A percentile compares a stretch with the other conserved stretches of the same genome.
Conservation (phyloP, 23 tunicate genomes). For the Styela clava region DNA sequence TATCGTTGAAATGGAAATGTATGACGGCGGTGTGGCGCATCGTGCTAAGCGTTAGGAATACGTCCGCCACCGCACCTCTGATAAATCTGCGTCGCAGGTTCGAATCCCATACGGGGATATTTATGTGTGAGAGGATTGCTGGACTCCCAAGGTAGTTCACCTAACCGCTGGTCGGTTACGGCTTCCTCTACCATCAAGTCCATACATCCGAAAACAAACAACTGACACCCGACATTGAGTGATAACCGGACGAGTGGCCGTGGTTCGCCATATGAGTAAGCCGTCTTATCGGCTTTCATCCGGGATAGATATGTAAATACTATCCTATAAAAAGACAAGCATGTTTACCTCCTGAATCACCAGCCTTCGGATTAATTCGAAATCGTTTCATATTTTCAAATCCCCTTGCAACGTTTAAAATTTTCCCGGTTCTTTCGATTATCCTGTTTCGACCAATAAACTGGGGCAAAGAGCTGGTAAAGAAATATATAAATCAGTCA, state of each 20-base stretch:
- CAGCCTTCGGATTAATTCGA: not conserved
- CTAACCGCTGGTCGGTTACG: not conserved
- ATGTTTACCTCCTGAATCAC: not conserved
- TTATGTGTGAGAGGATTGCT: no score
- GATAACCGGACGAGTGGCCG: not conserved
- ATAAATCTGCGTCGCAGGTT: no score
- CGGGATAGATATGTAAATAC: not conserved
- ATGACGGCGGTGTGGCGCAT: no score
- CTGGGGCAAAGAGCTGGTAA: not conserved
- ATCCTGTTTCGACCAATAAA: not conserved
- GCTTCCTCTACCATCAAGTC: not conserved
- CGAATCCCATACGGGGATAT: no score
- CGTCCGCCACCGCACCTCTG: no score
- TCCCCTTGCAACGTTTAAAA: conserved; percentile 2
- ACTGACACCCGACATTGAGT: no score
- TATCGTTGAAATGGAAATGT: not conserved
- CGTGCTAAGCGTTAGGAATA: no score
- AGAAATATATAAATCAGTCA: no score
- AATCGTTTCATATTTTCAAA: not conserved
- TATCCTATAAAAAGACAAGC: not conserved
- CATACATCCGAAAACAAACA: not conserved
- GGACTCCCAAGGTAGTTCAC: no score
- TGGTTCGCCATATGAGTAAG: not conserved
- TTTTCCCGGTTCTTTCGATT: not conserved
- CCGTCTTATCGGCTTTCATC: no score